Percentiles rank a stretch among this genome's conserved stretches.
These are phyloP conservation scores for Gasterosteus aculeatus DNA, from an alignment of 2,113 vertebrate species.

Conservation along the genomic window DNA sequence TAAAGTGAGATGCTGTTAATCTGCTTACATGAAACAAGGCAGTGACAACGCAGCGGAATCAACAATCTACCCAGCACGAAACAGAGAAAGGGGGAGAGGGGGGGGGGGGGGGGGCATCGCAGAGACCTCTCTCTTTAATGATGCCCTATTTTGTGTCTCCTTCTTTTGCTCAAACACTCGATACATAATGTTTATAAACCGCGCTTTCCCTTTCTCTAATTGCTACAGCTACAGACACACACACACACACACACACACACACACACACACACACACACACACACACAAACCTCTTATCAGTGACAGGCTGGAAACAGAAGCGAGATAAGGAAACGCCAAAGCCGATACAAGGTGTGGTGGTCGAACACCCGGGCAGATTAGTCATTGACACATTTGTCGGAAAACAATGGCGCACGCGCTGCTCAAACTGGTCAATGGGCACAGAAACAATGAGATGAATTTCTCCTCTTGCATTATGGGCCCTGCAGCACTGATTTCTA, in stretches of 20 bases:
- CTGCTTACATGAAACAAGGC: conserved; percentile 39
- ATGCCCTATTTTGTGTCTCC: conserved; percentile 41
- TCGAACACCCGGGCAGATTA: conserved; percentile 74
- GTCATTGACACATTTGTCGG: conserved; percentile 77
- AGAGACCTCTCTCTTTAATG: conserved; percentile 54
- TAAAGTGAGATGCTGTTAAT: conserved; percentile 42
- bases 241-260: conserved; percentile 22
- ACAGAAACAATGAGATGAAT: conserved; percentile 64
- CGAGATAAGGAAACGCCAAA: conserved; percentile 75
- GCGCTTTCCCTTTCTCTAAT: conserved; percentile 52
- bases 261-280: conserved; percentile 28
- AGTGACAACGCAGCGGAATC: conserved; percentile 45
- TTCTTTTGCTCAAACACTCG: conserved; percentile 6
- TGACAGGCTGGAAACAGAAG: conserved; percentile 75
- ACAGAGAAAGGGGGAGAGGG: conserved; percentile 26
- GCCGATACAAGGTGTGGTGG: conserved; percentile 73
- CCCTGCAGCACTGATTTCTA: conserved; percentile 31
- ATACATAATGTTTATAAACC: conserved; percentile 1
- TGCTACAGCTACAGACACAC: conserved; percentile 36
- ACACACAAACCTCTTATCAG: conserved; percentile 68
- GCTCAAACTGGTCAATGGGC: conserved; percentile 58
- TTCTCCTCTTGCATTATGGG: conserved; percentile 41
- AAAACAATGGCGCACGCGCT: conserved; percentile 65
- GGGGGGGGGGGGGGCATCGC: conserved; percentile 24
- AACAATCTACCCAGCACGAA: conserved; percentile 48